Conservation (phyloP, 2,888 invertebrate species). For the Smittia sp. region DNA sequence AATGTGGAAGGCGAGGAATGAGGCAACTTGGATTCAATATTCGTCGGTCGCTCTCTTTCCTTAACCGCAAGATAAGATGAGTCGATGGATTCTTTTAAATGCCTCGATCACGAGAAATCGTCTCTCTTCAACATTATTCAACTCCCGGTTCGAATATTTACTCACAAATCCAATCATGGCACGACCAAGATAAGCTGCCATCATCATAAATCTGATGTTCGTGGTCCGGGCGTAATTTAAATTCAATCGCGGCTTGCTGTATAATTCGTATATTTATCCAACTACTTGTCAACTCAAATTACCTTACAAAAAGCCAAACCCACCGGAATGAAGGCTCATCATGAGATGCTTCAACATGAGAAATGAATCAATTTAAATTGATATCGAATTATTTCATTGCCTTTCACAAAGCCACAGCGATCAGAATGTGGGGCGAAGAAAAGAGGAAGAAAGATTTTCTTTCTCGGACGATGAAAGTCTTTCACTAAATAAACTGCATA, state of each 20-base stretch:
- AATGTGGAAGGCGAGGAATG: background rate
- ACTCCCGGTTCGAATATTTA: slow-evolving; percentile 1
- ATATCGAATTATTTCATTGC: slow-evolving; percentile 7
- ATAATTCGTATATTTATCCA: slow-evolving; percentile 14
- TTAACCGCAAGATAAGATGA: slow-evolving; percentile 27
- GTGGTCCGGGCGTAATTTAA: background rate
- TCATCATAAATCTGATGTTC: no score
- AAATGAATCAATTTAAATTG: slow-evolving; percentile 12
- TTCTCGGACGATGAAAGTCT: background rate
- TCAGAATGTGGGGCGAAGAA: slow-evolving; percentile 2
- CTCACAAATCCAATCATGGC: background rate
- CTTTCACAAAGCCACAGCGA: background rate
- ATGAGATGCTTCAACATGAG: background rate
- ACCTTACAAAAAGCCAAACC: slow-evolving; percentile 9
- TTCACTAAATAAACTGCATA: background rate
- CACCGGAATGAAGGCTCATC: slow-evolving; percentile 1
- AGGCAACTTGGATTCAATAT: background rate
- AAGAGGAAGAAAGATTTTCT: background rate
- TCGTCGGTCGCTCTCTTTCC: background rate
- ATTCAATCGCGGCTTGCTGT: background rate
- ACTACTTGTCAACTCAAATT: slow-evolving; percentile 33
- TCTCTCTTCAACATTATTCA: slow-evolving; percentile 5
- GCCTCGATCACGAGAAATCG: slow-evolving; percentile 31
- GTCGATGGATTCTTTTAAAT: slow-evolving; percentile 35
- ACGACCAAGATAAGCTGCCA: background rate